Evolutionary conservation across 64 coral and sea anemone genomes (phyloP).

Genomic region (Montipora capricornis): DNA sequence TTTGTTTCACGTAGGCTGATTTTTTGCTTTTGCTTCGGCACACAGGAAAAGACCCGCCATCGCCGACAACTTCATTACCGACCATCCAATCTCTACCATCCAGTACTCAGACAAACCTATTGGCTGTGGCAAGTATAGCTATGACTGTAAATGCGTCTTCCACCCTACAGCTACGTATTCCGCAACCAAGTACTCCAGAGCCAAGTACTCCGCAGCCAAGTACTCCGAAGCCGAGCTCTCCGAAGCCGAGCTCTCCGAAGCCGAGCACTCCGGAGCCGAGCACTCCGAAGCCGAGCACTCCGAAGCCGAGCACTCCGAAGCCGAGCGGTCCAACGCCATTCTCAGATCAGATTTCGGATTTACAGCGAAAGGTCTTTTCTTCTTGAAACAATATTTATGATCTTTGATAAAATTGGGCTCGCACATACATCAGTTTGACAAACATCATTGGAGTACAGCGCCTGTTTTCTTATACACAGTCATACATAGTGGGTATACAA

Average conservation of each 20-base stretch:
- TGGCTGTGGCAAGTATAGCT: background rate
- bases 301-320: background rate
- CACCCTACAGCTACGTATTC: too few relatives aligned
- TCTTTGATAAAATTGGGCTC: too few relatives aligned
- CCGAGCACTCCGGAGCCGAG: too few relatives aligned
- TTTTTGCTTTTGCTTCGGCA: background rate
- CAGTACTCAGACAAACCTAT: background rate
- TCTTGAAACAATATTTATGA: background rate
- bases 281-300: background rate
- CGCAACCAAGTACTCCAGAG: too few relatives aligned
- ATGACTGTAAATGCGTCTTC: background rate
- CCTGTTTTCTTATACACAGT: too few relatives aligned
- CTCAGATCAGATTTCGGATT: background rate
- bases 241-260: too few relatives aligned
- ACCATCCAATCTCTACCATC: background rate
- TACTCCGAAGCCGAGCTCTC: too few relatives aligned
- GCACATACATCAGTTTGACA: too few relatives aligned
- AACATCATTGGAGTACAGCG: too few relatives aligned
- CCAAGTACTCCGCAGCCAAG: too few relatives aligned
- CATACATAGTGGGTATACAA: too few relatives aligned
- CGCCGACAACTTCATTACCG: background rate
- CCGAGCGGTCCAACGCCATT: background rate
- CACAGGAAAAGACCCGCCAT: background rate
- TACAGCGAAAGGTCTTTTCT: background rate
- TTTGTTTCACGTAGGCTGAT: background rate